Percentiles rank a stretch among this genome's conserved stretches.
Conservation (phyloP, 2,113 vertebrate genomes). For the Psophia crepitans region DNA sequence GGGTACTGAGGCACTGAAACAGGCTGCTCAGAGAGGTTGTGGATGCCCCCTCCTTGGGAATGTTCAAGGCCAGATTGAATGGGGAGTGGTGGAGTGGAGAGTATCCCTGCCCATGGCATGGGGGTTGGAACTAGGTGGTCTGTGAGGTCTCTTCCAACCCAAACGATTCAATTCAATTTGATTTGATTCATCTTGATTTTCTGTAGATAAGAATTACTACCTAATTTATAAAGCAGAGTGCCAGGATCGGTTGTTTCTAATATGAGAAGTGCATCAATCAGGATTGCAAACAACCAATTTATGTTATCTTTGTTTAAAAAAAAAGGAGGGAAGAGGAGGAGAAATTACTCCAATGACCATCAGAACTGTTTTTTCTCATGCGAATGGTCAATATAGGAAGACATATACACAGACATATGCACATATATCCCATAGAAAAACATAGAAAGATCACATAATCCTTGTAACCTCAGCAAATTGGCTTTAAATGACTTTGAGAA, state of each 20-base stretch:
- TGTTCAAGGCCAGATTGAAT: too few species aligned
- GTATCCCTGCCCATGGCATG: too few species aligned
- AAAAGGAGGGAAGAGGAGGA: not conserved
- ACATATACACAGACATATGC: not conserved
- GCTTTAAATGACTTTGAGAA: not conserved
- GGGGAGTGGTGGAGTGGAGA: too few species aligned
- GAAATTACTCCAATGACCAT: not conserved
- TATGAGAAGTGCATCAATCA: not conserved
- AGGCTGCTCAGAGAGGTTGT: too few species aligned
- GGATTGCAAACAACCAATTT: not conserved
- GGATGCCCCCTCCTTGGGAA: too few species aligned
- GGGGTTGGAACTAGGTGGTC: too few species aligned
- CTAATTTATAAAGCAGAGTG: not conserved
- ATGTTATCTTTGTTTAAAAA: not conserved
- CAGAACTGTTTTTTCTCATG: not conserved
- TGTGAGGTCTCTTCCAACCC: too few species aligned
- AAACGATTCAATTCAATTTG: too few species aligned
- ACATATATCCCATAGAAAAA: not conserved
- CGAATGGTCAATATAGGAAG: not conserved
- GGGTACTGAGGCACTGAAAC: too few species aligned
- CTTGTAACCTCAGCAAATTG: not conserved
- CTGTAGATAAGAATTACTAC: not conserved
- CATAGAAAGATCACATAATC: not conserved
- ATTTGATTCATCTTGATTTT: not conserved
- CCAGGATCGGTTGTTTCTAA: not conserved